These are phyloP conservation scores for Pocillopora damicornis DNA, from an alignment of 64 coral and sea anemone genomes.

Conservation along the genomic window DNA sequence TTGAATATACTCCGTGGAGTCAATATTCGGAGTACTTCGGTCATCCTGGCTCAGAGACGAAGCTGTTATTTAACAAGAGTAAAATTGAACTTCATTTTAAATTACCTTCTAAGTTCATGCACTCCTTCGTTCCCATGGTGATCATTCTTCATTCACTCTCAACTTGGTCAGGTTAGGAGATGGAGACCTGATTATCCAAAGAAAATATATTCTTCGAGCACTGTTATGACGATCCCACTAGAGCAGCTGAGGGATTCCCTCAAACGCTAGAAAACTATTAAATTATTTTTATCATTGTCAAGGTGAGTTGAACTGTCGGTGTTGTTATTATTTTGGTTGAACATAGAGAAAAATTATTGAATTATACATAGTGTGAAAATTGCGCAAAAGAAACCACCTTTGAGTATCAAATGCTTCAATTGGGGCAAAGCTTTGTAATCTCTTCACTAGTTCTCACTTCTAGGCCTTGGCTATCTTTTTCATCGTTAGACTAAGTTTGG, in stretches of 20 bases:
- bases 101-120: not conserved
- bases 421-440: not conserved
- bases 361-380: conserved; percentile 27
- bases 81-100: not conserved
- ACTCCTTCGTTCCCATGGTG: not conserved
- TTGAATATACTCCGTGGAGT: not conserved
- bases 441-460: not conserved
- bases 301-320: not conserved
- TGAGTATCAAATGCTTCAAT: not conserved
- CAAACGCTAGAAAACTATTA: not conserved
- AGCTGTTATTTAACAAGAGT: not conserved
- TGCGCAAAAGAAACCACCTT: not conserved
- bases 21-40: not conserved
- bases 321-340: not conserved
- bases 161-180: not conserved
- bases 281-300: conserved; percentile 30
- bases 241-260: not conserved
- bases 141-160: not conserved
- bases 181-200: not conserved
- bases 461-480: too few relatives aligned
- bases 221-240: not conserved
- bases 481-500: too few relatives aligned
- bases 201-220: not conserved
- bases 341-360: conserved; percentile 7
- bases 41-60: too few relatives aligned